Conservation (phyloP, 2,797 vertebrate species). For the Cygnus olor region DNA sequence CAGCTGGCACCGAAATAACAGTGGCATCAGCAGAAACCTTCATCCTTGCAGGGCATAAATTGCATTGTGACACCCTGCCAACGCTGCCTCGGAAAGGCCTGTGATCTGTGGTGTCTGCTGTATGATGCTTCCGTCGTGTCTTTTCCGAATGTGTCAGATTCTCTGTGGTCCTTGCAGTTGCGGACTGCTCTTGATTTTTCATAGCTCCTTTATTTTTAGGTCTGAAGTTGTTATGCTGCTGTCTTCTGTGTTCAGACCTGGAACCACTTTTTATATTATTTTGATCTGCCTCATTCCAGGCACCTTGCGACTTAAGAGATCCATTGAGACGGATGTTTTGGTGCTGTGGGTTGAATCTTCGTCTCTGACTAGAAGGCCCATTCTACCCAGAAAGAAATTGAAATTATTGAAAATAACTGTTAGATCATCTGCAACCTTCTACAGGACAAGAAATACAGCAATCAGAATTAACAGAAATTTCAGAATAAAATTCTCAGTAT, state of each 20-base stretch:
- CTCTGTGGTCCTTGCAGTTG: conserved; percentile 65
- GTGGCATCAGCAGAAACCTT: conserved; percentile 76
- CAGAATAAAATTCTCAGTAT: neutral
- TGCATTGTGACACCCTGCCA: conserved; percentile 71
- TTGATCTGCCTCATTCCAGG: conserved; percentile 63
- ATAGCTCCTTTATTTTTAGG: conserved; percentile 77
- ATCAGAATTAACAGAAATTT: neutral
- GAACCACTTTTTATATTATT: conserved; percentile 35
- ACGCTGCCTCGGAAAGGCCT: conserved; percentile 72
- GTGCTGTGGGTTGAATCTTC: conserved; percentile 79
- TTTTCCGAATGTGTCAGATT: conserved; percentile 54
- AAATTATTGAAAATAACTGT: neutral
- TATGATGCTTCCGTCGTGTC: conserved; percentile 68
- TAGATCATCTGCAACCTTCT: conserved; percentile 10
- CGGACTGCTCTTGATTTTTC: conserved; percentile 71
- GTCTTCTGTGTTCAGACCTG: conserved; percentile 79
- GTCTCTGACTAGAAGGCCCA: conserved; percentile 75
- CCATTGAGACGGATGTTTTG: conserved; percentile 72
- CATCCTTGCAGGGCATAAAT: conserved; percentile 77
- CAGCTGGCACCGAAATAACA: conserved; percentile 78
- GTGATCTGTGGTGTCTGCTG: conserved; percentile 35
- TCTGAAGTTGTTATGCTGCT: conserved; percentile 76
- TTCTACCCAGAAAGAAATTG: conserved; percentile 69
- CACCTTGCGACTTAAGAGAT: conserved; percentile 67
- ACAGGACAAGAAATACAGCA: neutral